Evolutionary conservation across 2,888 invertebrate species (phyloP), one percentile per base, ranked within the genome.

Genomic region (Athetis lepigone): DNA sequence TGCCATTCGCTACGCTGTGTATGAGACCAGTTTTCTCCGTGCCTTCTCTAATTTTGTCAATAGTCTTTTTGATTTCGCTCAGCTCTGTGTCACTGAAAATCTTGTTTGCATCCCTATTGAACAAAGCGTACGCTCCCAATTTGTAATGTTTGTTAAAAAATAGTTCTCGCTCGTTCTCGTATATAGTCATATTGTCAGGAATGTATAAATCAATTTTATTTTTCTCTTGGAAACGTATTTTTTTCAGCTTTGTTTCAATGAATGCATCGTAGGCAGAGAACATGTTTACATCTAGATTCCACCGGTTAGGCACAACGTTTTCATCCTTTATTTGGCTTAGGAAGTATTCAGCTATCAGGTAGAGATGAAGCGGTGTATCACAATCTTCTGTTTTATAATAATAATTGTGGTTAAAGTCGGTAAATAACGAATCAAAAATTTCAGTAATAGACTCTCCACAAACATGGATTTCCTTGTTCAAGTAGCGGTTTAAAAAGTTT

Each of bases 241-340:
- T 61, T 39, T 58, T 68, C 0, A 76, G 29, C 59, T 69, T 75
- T 0, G 39, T 69, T 46, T 71, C 68, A n/a, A 76, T 50, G 25
- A 71, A 76, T 2, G 43, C 36, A n/a, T 75, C 68, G 43, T 76
- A 76, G 2, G 69, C 52, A 9, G 68, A 46, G 36, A 64, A 76
- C 0, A 56, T 60, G 36, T 71, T 75, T 2, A 47, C 49, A 13
- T 76, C 49, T 23, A 75, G 21, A 39, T 75, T 52, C 75, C 75
- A 76, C 40, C 55, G 51, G 4, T 56, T 43, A 1, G 42, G 19
- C 9, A 5, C 21, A 5, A 29, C 1, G 1, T 18, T 49, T 5
- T n/a, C 33, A 6, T 60, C 37, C 13, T 39, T 46, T 29, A 76
- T 40, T 45, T 49, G 36, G n/a, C 42, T 58, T 9, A 46, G 25